Conservation (phyloP, 2,797 vertebrate species). For the Channa striata region DNA sequence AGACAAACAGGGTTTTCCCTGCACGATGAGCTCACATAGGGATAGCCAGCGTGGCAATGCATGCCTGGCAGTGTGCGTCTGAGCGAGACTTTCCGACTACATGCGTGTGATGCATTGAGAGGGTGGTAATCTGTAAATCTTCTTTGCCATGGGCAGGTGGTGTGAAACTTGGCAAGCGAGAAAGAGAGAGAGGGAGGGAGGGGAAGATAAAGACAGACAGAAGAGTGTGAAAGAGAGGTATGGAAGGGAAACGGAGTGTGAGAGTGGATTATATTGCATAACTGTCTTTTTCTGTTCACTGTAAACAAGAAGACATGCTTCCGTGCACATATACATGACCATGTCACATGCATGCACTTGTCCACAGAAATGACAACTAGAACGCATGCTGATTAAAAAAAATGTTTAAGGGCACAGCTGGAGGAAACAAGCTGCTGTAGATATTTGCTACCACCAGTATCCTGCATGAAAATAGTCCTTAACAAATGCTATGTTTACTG, state of each 20-base stretch:
- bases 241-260: slow-evolving; percentile 31
- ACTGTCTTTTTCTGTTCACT: slow-evolving; percentile 66
- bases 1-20: slow-evolving; percentile 54
- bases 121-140: slow-evolving; percentile 86
- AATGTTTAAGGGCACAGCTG: not conserved
- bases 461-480: not conserved
- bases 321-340: slow-evolving; percentile 42
- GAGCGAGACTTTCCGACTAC: slow-evolving; percentile 54
- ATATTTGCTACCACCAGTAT: not conserved
- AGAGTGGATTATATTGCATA: slow-evolving; percentile 72
- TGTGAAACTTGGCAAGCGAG: slow-evolving; percentile 79
- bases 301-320: slow-evolving; percentile 64
- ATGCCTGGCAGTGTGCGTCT: slow-evolving; percentile 23
- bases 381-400: not conserved
- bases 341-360: slow-evolving; percentile 16
- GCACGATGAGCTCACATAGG: slow-evolving; percentile 53
- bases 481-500: not conserved
- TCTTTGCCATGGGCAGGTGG: slow-evolving; percentile 80
- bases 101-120: slow-evolving; percentile 72
- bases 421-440: not conserved
- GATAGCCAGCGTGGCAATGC: slow-evolving; percentile 46
- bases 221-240: slow-evolving; percentile 63
- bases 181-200: slow-evolving; percentile 33
- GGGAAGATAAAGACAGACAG: slow-evolving; percentile 32
- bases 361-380: slow-evolving; percentile 6